Base-by-base conservation (phyloP, 2,888 invertebrate species). In the Caenorhabditis sp. region DNA sequence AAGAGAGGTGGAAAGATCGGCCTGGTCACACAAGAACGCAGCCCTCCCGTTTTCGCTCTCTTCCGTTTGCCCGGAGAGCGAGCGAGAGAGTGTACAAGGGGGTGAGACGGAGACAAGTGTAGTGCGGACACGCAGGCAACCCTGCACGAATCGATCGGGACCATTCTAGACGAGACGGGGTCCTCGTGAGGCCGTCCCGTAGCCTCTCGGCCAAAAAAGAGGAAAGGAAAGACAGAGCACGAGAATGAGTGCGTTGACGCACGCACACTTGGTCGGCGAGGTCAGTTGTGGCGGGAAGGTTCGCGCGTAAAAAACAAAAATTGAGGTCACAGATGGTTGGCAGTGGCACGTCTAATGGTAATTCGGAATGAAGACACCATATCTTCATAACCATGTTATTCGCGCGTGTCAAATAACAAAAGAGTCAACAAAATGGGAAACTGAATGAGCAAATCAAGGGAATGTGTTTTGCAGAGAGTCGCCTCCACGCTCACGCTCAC, bases 1-100 rank as follows among this genome's bases (percentile, higher is more conserved):
- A 27, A 52, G 35, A 15, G 35, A 45, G 20, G 52, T 11, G n/a
- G n/a, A 9, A 13, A 52, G 35, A 52, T 52, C 52, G 41, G 52
- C 35, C 35, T 52, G 52, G 52, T 52, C 52, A 52, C 35, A 52
- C 15, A 52, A n/a, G 52, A 52, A 35, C 32, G 22, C 52, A 52
- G 32, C 15, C 35, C 41, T 7, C 2, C 9, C 35, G 35, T 35
- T 41, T 41, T 41, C 35, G 3, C 52, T 27, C 22, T 35, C 52
- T 13, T 50, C 27, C 27, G 9, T n/a, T 22, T 13, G 26, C 1
- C n/a, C n/a, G n/a, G n/a, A n/a, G n/a, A n/a, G n/a, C n/a, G n/a
- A 1, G 8, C 11, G 32, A 52, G 35, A 20, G 0, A 20, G 5
- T 15, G 11, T 1, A n/a, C 17, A 20, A 52, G 52, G 20, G 1